phyloP scores from a whole-genome alignment of 2,113 vertebrate species.

The Ochotona curzoniae region DNA sequence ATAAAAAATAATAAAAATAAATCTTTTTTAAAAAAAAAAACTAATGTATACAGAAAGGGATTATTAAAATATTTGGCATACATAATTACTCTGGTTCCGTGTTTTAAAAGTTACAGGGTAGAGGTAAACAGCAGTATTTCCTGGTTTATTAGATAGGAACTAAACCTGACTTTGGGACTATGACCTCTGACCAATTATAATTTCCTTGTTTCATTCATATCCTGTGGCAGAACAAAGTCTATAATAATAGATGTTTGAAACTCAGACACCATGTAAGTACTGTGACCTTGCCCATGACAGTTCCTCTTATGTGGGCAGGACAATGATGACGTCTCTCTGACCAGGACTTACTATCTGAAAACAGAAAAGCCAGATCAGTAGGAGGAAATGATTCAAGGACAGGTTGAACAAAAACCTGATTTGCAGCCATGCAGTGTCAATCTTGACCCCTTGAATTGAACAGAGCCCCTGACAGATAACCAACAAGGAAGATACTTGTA shows the following conservation, averaged over 20 bases:
- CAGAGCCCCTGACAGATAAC: background rate
- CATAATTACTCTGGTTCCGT: constrained; percentile 45
- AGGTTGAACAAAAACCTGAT: constrained; percentile 45
- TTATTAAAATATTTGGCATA: constrained; percentile 61
- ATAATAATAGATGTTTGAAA: constrained; percentile 70
- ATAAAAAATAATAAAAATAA: too few relatives aligned
- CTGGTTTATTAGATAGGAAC: constrained; percentile 32
- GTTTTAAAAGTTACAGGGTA: constrained; percentile 12
- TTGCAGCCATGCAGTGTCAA: constrained; percentile 35
- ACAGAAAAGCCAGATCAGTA: constrained; percentile 44
- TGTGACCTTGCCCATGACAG: constrained; percentile 29
- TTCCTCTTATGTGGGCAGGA: constrained; percentile 47
- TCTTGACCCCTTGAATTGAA: constrained; percentile 34
- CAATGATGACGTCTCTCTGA: constrained; percentile 23
- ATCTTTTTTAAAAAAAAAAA: too few relatives aligned
- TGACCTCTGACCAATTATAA: constrained; percentile 70
- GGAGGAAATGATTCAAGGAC: constrained; percentile 57
- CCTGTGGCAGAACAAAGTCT: constrained; percentile 73
- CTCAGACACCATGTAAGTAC: constrained; percentile 57
- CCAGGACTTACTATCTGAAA: constrained; percentile 41
- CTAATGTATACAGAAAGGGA: constrained; percentile 7
- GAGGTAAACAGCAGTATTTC: constrained; percentile 53
- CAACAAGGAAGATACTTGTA: background rate
- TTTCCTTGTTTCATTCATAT: constrained; percentile 59
- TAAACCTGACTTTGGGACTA: constrained; percentile 58